Conservation (phyloP, 2,888 invertebrate species). For the Lasioglossum malachurum region DNA sequence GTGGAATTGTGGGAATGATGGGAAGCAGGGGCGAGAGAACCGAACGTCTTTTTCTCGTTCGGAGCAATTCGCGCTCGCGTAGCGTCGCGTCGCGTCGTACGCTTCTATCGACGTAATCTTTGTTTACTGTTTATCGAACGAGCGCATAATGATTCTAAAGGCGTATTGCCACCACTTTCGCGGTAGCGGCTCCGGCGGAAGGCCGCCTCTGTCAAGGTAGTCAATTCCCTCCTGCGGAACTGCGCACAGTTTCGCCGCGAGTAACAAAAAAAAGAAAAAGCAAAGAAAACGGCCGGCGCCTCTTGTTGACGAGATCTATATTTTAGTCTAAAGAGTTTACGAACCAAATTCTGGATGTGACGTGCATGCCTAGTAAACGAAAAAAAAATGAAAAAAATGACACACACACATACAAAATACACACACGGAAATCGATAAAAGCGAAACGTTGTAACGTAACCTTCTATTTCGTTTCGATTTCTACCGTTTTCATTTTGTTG, state of each 20-base stretch:
- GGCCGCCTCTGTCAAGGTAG: constrained; percentile 10
- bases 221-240: constrained; percentile 11
- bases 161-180: constrained; percentile 13
- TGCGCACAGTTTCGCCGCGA: constrained; percentile 20
- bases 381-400: constrained; percentile 22
- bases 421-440: background rate
- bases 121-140: constrained; percentile 26
- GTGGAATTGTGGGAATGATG: background rate
- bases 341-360: constrained; percentile 36
- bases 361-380: constrained; percentile 35
- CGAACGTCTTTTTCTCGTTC: constrained; percentile 6
- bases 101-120: background rate
- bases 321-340: constrained; percentile 21
- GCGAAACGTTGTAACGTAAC: constrained; percentile 19
- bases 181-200: background rate
- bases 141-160: constrained; percentile 17
- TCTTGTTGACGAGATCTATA: constrained; percentile 27
- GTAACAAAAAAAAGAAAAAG: background rate
- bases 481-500: background rate
- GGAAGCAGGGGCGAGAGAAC: background rate
- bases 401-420: background rate
- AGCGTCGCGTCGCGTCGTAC: background rate
- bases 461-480: constrained; percentile 4
- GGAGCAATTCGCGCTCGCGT: background rate
- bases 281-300: constrained; percentile 35